These are phyloP conservation scores for Yponomeuta evonymella DNA, from an alignment of 2,888 invertebrate species.

Conservation along the genomic window DNA sequence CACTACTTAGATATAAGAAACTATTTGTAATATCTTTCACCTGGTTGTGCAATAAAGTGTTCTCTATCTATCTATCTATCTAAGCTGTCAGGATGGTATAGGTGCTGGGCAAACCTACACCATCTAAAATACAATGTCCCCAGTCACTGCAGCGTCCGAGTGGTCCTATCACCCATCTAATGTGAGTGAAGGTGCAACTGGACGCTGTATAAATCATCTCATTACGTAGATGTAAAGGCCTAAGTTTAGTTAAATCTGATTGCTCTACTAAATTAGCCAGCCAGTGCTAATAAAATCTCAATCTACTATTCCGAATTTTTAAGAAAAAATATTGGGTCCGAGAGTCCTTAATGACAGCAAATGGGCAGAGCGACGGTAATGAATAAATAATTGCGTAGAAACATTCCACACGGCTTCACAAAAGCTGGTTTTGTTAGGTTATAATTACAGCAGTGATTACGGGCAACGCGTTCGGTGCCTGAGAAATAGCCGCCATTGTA, in stretches of 20 bases:
- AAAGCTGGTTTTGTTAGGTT: constrained; percentile 40
- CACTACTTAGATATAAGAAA: too few relatives aligned
- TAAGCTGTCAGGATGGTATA: too few relatives aligned
- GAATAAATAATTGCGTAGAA: constrained; percentile 70
- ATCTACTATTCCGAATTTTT: background rate
- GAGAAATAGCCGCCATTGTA: background rate
- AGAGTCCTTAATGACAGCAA: constrained; percentile 59
- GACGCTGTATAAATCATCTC: too few relatives aligned
- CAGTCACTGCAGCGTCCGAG: too few relatives aligned
- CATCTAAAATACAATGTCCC: too few relatives aligned
- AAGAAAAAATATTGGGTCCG: constrained; percentile 40
- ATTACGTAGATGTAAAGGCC: too few relatives aligned
- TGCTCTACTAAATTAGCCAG: constrained; percentile 31
- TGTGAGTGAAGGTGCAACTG: too few relatives aligned
- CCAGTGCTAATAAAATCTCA: constrained; percentile 24
- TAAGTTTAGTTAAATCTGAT: background rate
- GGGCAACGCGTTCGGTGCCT: constrained; percentile 12
- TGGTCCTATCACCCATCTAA: too few relatives aligned
- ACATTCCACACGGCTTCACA: constrained; percentile 38
- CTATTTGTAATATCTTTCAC: too few relatives aligned
- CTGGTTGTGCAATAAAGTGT: too few relatives aligned
- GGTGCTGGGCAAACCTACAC: too few relatives aligned
- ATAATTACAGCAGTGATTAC: constrained; percentile 47
- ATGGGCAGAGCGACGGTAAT: constrained; percentile 46
- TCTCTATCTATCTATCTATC: too few relatives aligned